Percentiles rank a stretch among this genome's conserved stretches.
Evolutionary conservation across 2,888 invertebrate species (phyloP).

Genomic region (Dendrolimus pini): DNA sequence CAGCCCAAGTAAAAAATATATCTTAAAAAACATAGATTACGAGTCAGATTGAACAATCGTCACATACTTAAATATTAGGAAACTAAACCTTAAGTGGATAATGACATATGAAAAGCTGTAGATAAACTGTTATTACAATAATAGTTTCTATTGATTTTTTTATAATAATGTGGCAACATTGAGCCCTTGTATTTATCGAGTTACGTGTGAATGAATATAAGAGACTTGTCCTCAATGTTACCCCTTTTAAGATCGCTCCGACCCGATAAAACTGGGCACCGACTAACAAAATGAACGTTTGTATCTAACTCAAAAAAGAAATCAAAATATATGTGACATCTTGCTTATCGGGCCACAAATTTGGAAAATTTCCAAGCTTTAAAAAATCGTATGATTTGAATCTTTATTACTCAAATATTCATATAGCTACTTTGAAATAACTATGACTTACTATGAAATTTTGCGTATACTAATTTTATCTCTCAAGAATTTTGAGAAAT

Average conservation of each 20-base stretch:
- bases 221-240: constrained; percentile 50
- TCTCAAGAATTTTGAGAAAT: too few relatives aligned
- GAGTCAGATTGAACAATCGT: too few relatives aligned
- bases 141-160: background rate
- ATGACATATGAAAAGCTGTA: too few relatives aligned
- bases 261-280: constrained; percentile 50
- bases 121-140: too few relatives aligned
- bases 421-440: too few relatives aligned
- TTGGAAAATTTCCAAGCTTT: constrained; percentile 1
- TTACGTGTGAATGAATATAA: constrained; percentile 55
- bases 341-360: constrained; percentile 33
- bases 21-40: too few relatives aligned
- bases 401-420: too few relatives aligned
- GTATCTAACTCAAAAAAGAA: constrained; percentile 52
- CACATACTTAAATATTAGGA: too few relatives aligned
- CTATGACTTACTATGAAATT: too few relatives aligned
- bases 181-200: constrained; percentile 30
- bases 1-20: too few relatives aligned
- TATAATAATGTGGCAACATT: constrained; percentile 1
- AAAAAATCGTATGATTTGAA: background rate
- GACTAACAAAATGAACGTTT: constrained; percentile 67
- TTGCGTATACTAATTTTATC: too few relatives aligned
- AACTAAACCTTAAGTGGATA: too few relatives aligned
- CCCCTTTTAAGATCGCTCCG: constrained; percentile 47
- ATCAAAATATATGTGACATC: constrained; percentile 30